Base-by-base conservation (phyloP, 2,888 invertebrate genomes). In the Tillus elongatus region DNA sequence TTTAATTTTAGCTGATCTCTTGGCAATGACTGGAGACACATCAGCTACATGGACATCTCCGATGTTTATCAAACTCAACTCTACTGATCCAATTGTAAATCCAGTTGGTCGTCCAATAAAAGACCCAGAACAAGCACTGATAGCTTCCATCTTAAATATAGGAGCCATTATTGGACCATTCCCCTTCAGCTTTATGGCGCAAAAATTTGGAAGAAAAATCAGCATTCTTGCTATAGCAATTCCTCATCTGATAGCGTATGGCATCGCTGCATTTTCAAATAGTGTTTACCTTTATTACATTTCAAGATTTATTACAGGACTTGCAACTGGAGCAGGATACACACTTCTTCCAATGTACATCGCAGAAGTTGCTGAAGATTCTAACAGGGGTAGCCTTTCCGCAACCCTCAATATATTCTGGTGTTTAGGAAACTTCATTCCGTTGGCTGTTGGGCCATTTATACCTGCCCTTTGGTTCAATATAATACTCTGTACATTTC, bases 261-360 rank as follows among this genome's bases (percentile, higher is more conserved):
- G 47, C 27, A 41, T 42, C 2, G 43, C 52, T 38, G 52, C 54
- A 0, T 52, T 53, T 37, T 51, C 51, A 2, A 40, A 27, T 3
- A 40, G 41, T 9, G 41, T 56, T 6, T 41, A 47, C 13, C 16
- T 48, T 14, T 54, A 49, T 28, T 68, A 66, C 43, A 53, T 60
- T 2, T 69, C 67, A 8, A 56, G 72, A 43, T 50, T 71, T 12
- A 39, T 72, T 3, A 61, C 61, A 10, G 86, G 86, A 32, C 53
- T 82, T 1, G 75, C 75, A 1, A 72, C 79, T 0, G 81, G 83
- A 0, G 76, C 80, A 52, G 68, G 79, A n/a, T 83, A 79, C 66
- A 77, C 82, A 0, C 74, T 80, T 2, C 74, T 79, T 1, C 87
- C 90, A 0, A 82, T 87, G 75, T 91, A 90, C 64, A 76, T 88